Base-by-base conservation (phyloP, 2,113 vertebrate genomes). In the Phyllopteryx taeniolatus region DNA sequence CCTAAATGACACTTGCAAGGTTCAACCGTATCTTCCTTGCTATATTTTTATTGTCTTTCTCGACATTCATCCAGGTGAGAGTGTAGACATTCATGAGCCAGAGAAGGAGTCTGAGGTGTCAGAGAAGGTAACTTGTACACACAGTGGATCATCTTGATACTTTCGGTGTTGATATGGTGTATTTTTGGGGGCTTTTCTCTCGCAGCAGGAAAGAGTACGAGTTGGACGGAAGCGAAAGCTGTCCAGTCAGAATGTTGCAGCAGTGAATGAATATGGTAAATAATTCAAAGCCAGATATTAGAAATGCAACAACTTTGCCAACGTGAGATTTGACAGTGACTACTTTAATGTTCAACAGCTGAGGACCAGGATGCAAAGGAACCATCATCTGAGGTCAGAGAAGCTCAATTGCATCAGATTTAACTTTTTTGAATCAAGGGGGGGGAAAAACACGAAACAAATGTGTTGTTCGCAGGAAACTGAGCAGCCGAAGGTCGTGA, bases 381-480 rank as follows among this genome's bases (percentile, higher is more conserved):
- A 51, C 62, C n/a, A 0, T 60, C 83, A 59, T 67, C 65, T 53
- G 78, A 83, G 84, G 90, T 89, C 73, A 89, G 67, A 42, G 1
- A 12, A 0, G 3, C 39, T 59, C 42, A 47, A 39, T 70, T 14
- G 31, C 7, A 22, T 17, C 3, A 9, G 22, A 42, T 20, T 12
- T n/a, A 42, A 39, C 19, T 4, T 17, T 6, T 10, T 10, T 54
- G 20, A 19, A 19, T 53, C 49, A 20, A 53, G 20, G 11, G 9
- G 9, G 2, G 11, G 8, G 11, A 22, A 44, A 44, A 22, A 13
- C 4, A 1, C 5, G 2, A 31, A 35, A 65, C n/a, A 22, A 43
- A 44, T 44, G 19, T 44, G 47, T 61, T 13, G 20, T 49, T 54
- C 60, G 15, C 67, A 89, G 80, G 86, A 91, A n/a, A 33, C 79